Percentiles rank a stretch among this genome's conserved stretches.
Evolutionary conservation across 1,140 invertebrate genomes (phyloP).

Genomic region (Anastrepha ludens): DNA sequence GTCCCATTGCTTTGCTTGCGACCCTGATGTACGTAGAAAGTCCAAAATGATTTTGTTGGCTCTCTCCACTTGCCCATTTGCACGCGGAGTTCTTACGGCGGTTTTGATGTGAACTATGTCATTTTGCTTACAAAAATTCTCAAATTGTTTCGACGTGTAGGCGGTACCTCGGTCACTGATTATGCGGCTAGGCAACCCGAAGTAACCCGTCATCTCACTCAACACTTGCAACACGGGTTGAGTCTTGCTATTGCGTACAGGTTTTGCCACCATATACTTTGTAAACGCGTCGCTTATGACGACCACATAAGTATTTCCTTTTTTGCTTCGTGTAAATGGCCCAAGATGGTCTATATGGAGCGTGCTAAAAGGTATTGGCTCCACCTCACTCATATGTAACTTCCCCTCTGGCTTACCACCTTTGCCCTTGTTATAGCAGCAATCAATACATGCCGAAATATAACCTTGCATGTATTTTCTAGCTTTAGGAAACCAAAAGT

Average conservation of each 20-base stretch:
- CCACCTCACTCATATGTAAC: constrained; percentile 64
- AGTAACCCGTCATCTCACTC: constrained; percentile 52
- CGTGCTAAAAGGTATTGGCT: constrained; percentile 62
- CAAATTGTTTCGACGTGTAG: constrained; percentile 51
- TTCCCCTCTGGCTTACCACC: constrained; percentile 61
- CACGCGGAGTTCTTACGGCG: constrained; percentile 56
- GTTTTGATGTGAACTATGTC: constrained; percentile 55
- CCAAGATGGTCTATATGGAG: constrained; percentile 68
- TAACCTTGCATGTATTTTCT: constrained; percentile 60
- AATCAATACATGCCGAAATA: constrained; percentile 59
- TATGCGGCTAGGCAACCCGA: constrained; percentile 59
- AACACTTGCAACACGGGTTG: constrained; percentile 63
- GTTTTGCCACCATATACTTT: constrained; percentile 56
- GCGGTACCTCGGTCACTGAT: constrained; percentile 61
- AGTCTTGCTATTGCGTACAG: constrained; percentile 58
- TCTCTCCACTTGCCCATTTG: constrained; percentile 62
- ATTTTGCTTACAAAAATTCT: constrained; percentile 50
- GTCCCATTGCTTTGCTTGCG: too few species aligned
- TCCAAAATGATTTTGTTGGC: too few species aligned
- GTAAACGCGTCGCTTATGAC: constrained; percentile 71
- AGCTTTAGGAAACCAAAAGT: constrained; percentile 65
- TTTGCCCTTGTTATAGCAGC: constrained; percentile 59
- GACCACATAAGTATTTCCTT: constrained; percentile 73
- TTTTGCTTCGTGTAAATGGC: constrained; percentile 63
- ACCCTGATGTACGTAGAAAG: too few species aligned